These are phyloP conservation scores for Tribolium castaneum DNA, from an alignment of 1,140 invertebrate species.

Conservation along the genomic window DNA sequence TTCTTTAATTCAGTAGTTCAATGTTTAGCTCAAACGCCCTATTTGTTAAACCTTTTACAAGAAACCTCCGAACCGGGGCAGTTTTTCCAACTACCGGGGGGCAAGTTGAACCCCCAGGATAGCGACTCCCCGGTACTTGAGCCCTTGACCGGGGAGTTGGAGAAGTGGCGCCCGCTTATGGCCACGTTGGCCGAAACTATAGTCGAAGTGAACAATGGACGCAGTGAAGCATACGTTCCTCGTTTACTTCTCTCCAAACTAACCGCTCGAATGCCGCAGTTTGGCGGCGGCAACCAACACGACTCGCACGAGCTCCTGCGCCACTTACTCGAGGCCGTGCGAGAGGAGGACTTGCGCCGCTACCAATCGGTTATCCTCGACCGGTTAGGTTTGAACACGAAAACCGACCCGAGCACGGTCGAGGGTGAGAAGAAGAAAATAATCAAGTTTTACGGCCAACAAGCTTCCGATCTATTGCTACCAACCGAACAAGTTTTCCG, in stretches of 20 bases:
- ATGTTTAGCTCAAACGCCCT: slow-evolving; percentile 87
- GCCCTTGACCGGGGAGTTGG: slow-evolving; percentile 66
- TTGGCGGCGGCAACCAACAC: slow-evolving; percentile 94
- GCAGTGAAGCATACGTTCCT: slow-evolving; percentile 76
- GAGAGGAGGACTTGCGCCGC: slow-evolving; percentile 77
- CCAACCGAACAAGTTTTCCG: slow-evolving; percentile 88
- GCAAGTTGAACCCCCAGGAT: slow-evolving; percentile 69
- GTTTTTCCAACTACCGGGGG: slow-evolving; percentile 77
- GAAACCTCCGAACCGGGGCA: slow-evolving; percentile 76
- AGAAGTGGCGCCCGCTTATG: slow-evolving; percentile 79
- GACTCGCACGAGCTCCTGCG: slow-evolving; percentile 95
- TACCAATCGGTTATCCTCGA: slow-evolving; percentile 82
- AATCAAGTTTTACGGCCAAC: slow-evolving; percentile 84
- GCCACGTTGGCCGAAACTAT: slow-evolving; percentile 75
- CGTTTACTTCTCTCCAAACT: slow-evolving; percentile 79
- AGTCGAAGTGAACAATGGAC: slow-evolving; percentile 74
- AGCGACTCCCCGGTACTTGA: slow-evolving; percentile 59
- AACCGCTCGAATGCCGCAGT: slow-evolving; percentile 83
- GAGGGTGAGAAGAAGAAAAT: slow-evolving; percentile 79
- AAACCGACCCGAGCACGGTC: slow-evolving; percentile 76
- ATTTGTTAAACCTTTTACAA: slow-evolving; percentile 78
- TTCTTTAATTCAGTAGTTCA: slow-evolving; percentile 98
- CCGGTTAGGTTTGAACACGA: slow-evolving; percentile 57
- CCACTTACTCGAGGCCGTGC: slow-evolving; percentile 87
- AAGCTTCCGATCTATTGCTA: slow-evolving; percentile 83